Evolutionary conservation across 2,888 invertebrate species (phyloP), one percentile per base, ranked within the genome.

Genomic region (Oegoconia quadripuncta): DNA sequence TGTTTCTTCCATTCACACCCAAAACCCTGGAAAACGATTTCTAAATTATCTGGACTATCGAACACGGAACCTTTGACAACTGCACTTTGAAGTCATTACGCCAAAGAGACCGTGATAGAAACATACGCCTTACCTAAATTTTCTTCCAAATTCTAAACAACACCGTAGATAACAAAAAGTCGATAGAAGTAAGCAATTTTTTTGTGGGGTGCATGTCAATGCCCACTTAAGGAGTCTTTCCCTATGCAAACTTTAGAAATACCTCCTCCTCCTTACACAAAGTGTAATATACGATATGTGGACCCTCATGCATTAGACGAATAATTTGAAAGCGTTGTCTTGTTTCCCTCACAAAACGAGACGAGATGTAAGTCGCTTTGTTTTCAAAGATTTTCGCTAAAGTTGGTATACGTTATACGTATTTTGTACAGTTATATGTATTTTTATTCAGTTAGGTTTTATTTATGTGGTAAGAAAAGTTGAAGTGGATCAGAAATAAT

Each of bases 271-370:
- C 58, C 50, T 54, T 49, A 56, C 53, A 56, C 54, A 27, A 52
- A 55, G 60, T 56, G 64, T 64, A 66, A 73, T 74, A 69, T 73
- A 74, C 68, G 69, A 66, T 63, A 52, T 54, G 55, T 55, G 64
- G 70, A 63, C 70, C 77, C 73, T 59, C 68, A 52, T 62, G 66
- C 70, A 70, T 71, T 71, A 74, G 66, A 52, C 20, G 15, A 59
- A 76, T 69, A 70, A 71, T 71, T 80, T 83, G 79, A 84, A 82
- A 86, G 84, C 86, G 75, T 84, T 82, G 79, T 82, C 84, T 82
- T 83, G 86, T 84, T 73, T 67, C 72, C 63, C 63, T 52, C 34
- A 12, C 12, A 28, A 38, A 34, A 32, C 16, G 33, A 17, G 14
- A 14, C 15, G 34, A 34, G 37, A 38, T 34, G 32, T 28, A 37